These are phyloP conservation scores for Mellivora capensis DNA, from an alignment of 2,113 vertebrate genomes.

Conservation along the genomic window DNA sequence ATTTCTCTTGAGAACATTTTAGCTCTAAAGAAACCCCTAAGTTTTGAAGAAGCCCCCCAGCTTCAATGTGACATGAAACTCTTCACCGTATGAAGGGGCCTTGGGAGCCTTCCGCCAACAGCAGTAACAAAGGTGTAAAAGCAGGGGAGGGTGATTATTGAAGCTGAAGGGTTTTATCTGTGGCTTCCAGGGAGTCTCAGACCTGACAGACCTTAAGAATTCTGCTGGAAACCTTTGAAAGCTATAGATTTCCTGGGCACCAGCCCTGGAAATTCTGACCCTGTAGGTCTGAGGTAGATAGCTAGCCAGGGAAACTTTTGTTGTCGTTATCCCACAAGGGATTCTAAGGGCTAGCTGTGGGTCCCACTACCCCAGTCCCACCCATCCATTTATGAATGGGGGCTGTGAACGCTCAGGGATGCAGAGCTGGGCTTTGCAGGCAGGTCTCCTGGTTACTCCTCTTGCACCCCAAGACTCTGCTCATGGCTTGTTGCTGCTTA, in stretches of 20 bases:
- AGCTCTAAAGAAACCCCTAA: neutral
- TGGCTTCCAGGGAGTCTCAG: neutral
- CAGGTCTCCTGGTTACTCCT: neutral
- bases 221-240: neutral
- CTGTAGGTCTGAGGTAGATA: neutral
- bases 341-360: neutral
- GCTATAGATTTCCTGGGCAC: neutral
- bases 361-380: fast-evolving
- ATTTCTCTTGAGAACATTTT: neutral
- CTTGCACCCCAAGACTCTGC: neutral
- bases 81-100: neutral
- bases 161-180: neutral
- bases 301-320: neutral
- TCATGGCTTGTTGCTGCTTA: neutral
- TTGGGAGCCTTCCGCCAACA: neutral
- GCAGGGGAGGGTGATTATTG: neutral
- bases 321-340: neutral
- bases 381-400: too few species aligned
- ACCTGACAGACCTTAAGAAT: neutral
- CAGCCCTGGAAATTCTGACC: neutral
- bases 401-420: fast-evolving
- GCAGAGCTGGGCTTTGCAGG: neutral
- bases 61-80: neutral
- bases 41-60: neutral
- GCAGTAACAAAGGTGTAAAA: neutral